These are phyloP conservation scores for Sylvilagus bachmani DNA, from an alignment of 2,113 vertebrate species.

Conservation along the genomic window DNA sequence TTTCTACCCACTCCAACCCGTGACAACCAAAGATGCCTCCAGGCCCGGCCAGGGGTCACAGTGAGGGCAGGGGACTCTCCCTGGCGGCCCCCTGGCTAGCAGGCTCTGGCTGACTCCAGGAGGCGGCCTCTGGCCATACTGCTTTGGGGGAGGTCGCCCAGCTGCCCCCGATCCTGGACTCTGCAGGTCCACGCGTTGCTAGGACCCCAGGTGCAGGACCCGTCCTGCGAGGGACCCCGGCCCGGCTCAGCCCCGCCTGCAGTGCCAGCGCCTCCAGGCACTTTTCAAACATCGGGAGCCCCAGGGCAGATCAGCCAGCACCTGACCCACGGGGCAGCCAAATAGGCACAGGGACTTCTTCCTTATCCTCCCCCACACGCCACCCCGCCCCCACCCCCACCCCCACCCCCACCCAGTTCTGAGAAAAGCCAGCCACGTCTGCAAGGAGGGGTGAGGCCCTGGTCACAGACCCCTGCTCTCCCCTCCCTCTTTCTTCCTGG, in stretches of 20 bases:
- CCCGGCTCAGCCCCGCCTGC: neutral
- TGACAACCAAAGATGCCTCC: neutral
- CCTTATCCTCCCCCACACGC: neutral
- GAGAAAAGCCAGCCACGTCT: neutral
- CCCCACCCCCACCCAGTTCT: neutral
- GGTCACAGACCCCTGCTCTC: too few species aligned
- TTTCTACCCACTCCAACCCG: neutral
- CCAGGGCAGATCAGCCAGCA: neutral
- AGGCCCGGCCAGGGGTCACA: neutral
- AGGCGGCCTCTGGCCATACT: neutral
- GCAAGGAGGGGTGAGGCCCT: neutral
- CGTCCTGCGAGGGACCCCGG: too few species aligned
- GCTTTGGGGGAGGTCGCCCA: neutral
- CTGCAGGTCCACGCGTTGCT: neutral
- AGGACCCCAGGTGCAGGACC: too few species aligned
- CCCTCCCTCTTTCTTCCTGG: neutral
- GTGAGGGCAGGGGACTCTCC: neutral
- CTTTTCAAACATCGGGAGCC: neutral
- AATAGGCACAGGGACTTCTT: neutral
- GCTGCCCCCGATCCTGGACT: neutral
- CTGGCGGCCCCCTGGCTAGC: neutral
- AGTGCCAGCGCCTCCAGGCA: neutral
- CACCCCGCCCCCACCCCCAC: neutral
- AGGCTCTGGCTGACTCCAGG: neutral
- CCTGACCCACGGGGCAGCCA: neutral